Base-by-base conservation (phyloP, 2,113 vertebrate species). In the human region DNA sequence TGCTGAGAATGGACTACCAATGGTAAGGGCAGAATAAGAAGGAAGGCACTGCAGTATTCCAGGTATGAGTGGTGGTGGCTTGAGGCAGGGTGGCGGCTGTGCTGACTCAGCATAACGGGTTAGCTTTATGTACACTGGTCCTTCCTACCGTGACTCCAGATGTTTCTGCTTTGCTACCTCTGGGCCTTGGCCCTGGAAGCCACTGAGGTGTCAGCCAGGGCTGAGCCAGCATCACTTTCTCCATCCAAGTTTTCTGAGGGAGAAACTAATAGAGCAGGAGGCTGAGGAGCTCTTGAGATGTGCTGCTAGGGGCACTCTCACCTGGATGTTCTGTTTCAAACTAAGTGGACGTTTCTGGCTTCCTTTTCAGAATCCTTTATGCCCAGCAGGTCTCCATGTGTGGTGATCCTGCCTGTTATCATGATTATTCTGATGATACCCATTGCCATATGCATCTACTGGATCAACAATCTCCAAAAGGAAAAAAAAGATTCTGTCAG, bases 381-480 rank as follows among this genome's bases (percentile, higher is more conserved):
- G 11, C 92, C 95, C 75, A 72, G 92, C 43, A 8, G 16, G 0
- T 79, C 89, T 73, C 27, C 87, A 70, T 96, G 97, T 95, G 72
- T 43, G 52, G 75, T 64, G 61, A 57, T 8, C 75, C 11, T 97
- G 17, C 79, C 75, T 16, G 68, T 78, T 55, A 5, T 27, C 52
- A 72, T 96, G 35, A 55, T 84, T 1, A 6, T 48, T 61, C 75
- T 97, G 68, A 52, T 94, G 11, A 32, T 95, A 18, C 4, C 96
- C n/a, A 2, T 85, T 6, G 7, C 93, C 27, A 75, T 68, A 27
- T 61, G 75, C 70, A 25, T 94, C 82, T 84, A 50, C 45, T 72
- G 96, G 50, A n/a, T 90, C 73, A 94, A 50, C 68, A 98, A 93
- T 50, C 83, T 68, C 57, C 89, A 59, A 12, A 40, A n/a, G 68